Base-by-base conservation (phyloP, 37 sponge, comb jelly and placozoan species). In the Hexactinellida sp. region DNA sequence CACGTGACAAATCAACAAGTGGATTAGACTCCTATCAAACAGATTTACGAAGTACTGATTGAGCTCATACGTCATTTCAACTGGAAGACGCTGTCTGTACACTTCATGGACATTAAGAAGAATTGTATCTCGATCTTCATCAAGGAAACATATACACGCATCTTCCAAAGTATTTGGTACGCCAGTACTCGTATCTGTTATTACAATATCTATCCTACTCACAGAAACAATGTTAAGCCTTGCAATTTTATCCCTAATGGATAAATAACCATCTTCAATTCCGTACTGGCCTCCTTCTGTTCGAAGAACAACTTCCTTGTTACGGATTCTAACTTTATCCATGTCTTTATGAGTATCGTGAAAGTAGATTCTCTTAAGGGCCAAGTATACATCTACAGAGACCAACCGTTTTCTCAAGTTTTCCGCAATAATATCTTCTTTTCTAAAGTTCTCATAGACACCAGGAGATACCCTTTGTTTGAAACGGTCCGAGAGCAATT, bases 121-220 rank as follows among this genome's bases (percentile, higher is more conserved):
- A 63, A 63, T 63, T 25, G 21, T 63, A 63, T 63, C 30, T 25
- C 13, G 3, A 63, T 10, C 21, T 63, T 63, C 76, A 63, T 63
- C 76, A 10, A 63, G 76, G 34, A 63, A 63, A 28, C 76, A 25
- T 28, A 63, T 63, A 63, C 76, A 63, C 3, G 76, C 28, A n/a
- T 63, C 13, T 63, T 28, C 32, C 34, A 63, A n/a, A 5, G 21
- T 7, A 63, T 1, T 23, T 25, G 32, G 3, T 63, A n/a, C 34
- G 5, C 21, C 19, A 63, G 21, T n/a, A 25, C 76, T 63, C 5
- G 76, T 63, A 63, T 63, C 76, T 7, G 34, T 7, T 63, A 63
- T n/a, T n/a, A 21, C 76, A 28, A 63, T 63, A 63, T 63, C 76
- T 21, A 63, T 63, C 30, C 76, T 63, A 63, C 76, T 63, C 76